Base-by-base conservation (phyloP, 2,888 invertebrate species). In the Plusia festucae region DNA sequence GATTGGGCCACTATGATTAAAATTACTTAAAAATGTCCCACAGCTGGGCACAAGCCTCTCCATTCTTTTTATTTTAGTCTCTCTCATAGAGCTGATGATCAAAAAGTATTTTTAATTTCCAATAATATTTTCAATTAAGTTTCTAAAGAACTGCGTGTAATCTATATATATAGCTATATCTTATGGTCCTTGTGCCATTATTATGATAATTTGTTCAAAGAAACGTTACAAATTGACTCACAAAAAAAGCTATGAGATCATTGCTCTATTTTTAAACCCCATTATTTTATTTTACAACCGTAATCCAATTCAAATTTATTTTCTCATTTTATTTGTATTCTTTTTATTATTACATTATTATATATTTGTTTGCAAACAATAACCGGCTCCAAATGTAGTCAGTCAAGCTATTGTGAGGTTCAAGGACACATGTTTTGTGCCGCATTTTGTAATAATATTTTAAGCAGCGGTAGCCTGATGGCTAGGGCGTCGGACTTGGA, bases 291-390 rank as follows among this genome's bases (percentile, higher is more conserved):
- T 40, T 40, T 40, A n/a, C 40, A 40, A 3, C n/a, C 1, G 40
- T n/a, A 40, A 40, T 40, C 40, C n/a, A 40, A 40, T 40, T 5
- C 15, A 15, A 0, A 5, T 40, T 40, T 40, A 40, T n/a, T 40
- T 40, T 6, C n/a, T 40, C 40, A 40, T 64, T 68, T 62, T 51
- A 54, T 20, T 54, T 67, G n/a, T n/a, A n/a, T n/a, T n/a, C n/a
- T n/a, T n/a, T n/a, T n/a, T n/a, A n/a, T n/a, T n/a, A n/a, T n/a
- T n/a, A n/a, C n/a, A n/a, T n/a, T n/a, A n/a, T n/a, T n/a, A n/a
- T n/a, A 56, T 58, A 68, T 63, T 68, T 73, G 68, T 74, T 64
- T 73, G 65, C 66, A 53, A 77, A 77, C 70, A 70, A 78, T 75
- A 53, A 51, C 64, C 16, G 46, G 49, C 53, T 51, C 49, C 34